phyloP scores from a whole-genome alignment of 2,113 vertebrate genomes.

The Candoia aspera region DNA sequence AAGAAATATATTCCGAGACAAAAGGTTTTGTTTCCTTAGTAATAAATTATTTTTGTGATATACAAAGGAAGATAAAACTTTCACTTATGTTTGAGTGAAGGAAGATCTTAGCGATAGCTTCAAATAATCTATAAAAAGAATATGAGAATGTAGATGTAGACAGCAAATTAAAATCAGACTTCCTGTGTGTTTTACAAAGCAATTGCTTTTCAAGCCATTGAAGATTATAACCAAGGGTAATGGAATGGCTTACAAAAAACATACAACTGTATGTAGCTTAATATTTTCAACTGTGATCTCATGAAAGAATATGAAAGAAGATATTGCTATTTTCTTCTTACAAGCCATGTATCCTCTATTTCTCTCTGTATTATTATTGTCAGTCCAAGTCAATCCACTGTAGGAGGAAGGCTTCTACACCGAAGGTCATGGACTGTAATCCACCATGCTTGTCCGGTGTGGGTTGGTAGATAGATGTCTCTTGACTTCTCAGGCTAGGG shows the following conservation, averaged over 20 bases:
- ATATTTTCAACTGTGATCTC: constrained; percentile 75
- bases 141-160: constrained; percentile 83
- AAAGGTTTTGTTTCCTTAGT: constrained; percentile 83
- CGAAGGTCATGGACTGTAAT: neutral
- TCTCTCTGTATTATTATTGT: neutral
- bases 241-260: constrained; percentile 72
- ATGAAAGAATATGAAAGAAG: constrained; percentile 47
- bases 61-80: constrained; percentile 84
- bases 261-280: constrained; percentile 65
- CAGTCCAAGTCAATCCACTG: neutral
- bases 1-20: constrained; percentile 83
- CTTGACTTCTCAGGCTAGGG: neutral
- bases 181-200: constrained; percentile 79
- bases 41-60: constrained; percentile 83
- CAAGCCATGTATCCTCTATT: neutral
- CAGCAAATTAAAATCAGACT: constrained; percentile 84
- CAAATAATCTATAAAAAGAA: constrained; percentile 84
- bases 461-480: neutral
- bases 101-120: constrained; percentile 82
- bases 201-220: constrained; percentile 74
- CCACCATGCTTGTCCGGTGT: neutral
- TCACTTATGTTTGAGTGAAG: constrained; percentile 83
- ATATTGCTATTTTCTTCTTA: constrained; percentile 13
- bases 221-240: constrained; percentile 79
- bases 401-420: neutral